phyloP scores from a whole-genome alignment of 2,888 invertebrate genomes.

The Caradrina clavipalpis region DNA sequence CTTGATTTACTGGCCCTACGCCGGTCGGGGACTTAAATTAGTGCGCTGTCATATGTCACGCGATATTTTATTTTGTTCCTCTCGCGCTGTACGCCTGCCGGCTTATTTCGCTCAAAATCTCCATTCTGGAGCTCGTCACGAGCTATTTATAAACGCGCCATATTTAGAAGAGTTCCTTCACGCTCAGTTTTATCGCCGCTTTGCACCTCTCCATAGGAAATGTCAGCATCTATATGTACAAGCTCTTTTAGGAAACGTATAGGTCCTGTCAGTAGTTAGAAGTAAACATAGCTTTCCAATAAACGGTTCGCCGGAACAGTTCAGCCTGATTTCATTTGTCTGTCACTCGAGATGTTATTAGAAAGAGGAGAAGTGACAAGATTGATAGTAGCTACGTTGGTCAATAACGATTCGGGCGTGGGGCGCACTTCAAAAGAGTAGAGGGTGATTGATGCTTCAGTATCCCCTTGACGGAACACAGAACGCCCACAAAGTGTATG shows the following conservation, averaged over 20 bases:
- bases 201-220: slow-evolving; percentile 59
- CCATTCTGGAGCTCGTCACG: slow-evolving; percentile 81
- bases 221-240: slow-evolving; percentile 35
- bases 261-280: slow-evolving; percentile 60
- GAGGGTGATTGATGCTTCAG: slow-evolving; percentile 79
- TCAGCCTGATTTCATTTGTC: slow-evolving; percentile 67
- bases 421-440: slow-evolving; percentile 83
- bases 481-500: slow-evolving; percentile 67
- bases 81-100: slow-evolving; percentile 71
- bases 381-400: slow-evolving; percentile 79
- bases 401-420: slow-evolving; percentile 72
- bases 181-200: slow-evolving; percentile 65
- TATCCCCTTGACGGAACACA: slow-evolving; percentile 81
- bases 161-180: slow-evolving; percentile 80
- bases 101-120: slow-evolving; percentile 82
- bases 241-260: slow-evolving; percentile 25
- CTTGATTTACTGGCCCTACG: slow-evolving; percentile 86
- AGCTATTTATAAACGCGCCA: slow-evolving; percentile 86
- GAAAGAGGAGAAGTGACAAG: slow-evolving; percentile 82
- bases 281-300: slow-evolving; percentile 59
- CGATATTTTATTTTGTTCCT: slow-evolving; percentile 84
- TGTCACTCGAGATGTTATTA: slow-evolving; percentile 74
- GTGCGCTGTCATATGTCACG: slow-evolving; percentile 86
- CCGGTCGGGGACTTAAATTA: slow-evolving; percentile 86
- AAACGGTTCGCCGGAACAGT: slow-evolving; percentile 40